phyloP scores from a whole-genome alignment of 2,797 vertebrate genomes.

The Ctenochaetus hawaiiensis region DNA sequence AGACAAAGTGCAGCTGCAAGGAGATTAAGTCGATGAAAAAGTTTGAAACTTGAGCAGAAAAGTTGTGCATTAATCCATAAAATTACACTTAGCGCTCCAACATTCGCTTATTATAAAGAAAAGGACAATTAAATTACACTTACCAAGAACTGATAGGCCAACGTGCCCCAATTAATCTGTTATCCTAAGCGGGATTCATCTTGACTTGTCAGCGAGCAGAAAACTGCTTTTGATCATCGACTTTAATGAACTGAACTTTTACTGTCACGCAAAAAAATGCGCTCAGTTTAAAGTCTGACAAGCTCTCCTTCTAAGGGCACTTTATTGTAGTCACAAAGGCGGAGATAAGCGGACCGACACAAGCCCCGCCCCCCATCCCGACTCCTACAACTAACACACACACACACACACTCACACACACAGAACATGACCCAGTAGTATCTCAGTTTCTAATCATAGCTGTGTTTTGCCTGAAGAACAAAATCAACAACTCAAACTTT shows the following conservation, averaged over 20 bases:
- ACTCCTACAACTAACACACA: background rate
- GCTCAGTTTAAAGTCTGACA: slow-evolving; percentile 35
- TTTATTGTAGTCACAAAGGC: slow-evolving; percentile 70
- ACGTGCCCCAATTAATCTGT: fast-evolving
- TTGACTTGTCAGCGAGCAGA: background rate
- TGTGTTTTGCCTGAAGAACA: no score
- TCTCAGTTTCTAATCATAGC: background rate
- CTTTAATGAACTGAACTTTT: background rate
- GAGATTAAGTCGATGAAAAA: background rate
- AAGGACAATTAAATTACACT: slow-evolving; percentile 10
- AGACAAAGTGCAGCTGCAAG: background rate
- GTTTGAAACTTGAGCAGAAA: no score
- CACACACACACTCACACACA: slow-evolving; percentile 1
- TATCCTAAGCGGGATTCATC: background rate
- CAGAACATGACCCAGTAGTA: background rate
- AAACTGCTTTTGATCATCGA: slow-evolving; percentile 4
- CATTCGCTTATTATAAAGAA: background rate
- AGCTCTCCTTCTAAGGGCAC: slow-evolving; percentile 82
- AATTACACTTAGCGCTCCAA: background rate
- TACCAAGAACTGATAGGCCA: slow-evolving; percentile 14
- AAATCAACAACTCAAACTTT: no score
- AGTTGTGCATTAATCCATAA: background rate
- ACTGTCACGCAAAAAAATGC: background rate
- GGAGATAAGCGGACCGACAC: slow-evolving; percentile 58
- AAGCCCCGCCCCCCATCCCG: slow-evolving; percentile 57